Evolutionary conservation across 2,113 vertebrate species (phyloP).

Genomic region (Grammomys surdaster): DNA sequence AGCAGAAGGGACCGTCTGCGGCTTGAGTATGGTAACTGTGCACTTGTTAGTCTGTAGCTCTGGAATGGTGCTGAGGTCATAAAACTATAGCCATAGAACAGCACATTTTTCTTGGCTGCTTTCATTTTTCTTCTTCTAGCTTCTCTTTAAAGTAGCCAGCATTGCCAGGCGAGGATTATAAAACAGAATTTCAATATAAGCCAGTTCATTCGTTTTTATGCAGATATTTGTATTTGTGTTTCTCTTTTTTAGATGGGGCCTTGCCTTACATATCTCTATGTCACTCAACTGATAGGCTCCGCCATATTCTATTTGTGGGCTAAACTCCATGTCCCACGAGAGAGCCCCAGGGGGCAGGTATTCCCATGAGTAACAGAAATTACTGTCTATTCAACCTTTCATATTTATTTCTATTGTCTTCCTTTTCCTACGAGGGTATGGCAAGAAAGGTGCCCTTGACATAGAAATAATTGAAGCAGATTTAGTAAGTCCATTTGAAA

Average conservation of each 20-base stretch:
- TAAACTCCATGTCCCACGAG: background rate
- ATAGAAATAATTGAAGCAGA: background rate
- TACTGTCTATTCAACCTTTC: background rate
- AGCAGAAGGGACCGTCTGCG: conserved; percentile 96
- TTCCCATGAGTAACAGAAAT: background rate
- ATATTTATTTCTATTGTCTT: background rate
- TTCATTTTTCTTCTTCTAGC: background rate
- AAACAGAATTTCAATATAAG: background rate
- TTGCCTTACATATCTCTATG: background rate
- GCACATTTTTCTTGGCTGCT: background rate
- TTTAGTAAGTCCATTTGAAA: background rate
- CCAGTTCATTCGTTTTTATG: background rate
- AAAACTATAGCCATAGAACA: background rate
- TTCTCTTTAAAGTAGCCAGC: background rate
- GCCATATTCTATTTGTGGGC: background rate
- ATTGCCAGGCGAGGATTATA: background rate
- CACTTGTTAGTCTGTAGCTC: conserved; percentile 62
- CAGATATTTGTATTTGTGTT: background rate
- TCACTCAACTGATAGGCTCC: background rate
- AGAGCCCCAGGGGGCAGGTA: background rate
- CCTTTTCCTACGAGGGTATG: background rate
- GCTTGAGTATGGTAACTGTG: conserved; percentile 94
- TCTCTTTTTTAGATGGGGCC: background rate
- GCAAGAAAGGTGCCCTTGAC: background rate
- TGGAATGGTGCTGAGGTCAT: background rate